These are phyloP conservation scores for Amphimallon solstitiale DNA, from an alignment of 2,888 invertebrate genomes.

Conservation along the genomic window DNA sequence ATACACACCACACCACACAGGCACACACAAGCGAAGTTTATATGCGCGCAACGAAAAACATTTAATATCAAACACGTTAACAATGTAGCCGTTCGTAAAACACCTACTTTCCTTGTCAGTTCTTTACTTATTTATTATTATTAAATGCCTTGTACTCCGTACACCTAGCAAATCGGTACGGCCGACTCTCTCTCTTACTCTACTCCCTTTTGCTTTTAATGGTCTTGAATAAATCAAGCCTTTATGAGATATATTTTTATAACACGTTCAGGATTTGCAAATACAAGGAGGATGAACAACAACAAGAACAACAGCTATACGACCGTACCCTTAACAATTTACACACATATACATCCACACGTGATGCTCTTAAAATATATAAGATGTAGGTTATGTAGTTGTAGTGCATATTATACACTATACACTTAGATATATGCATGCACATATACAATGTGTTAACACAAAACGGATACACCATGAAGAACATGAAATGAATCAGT, in stretches of 20 bases:
- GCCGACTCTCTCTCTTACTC: slow-evolving; percentile 10
- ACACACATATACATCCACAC: slow-evolving; percentile 21
- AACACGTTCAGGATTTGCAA: slow-evolving; percentile 37
- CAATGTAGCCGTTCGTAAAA: slow-evolving; percentile 57
- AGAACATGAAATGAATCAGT: slow-evolving; percentile 8
- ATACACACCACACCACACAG: slow-evolving; percentile 36
- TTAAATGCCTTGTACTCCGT: slow-evolving; percentile 44
- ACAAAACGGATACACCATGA: not conserved
- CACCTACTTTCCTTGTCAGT: slow-evolving; percentile 56
- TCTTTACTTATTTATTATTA: slow-evolving; percentile 45
- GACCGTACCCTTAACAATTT: slow-evolving; percentile 29
- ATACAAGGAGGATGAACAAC: slow-evolving; percentile 36
- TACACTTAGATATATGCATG: not conserved
- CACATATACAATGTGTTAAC: not conserved
- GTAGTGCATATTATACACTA: not conserved
- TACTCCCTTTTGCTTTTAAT: slow-evolving; percentile 31
- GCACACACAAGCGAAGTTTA: slow-evolving; percentile 56
- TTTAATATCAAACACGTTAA: slow-evolving; percentile 59
- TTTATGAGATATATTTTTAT: slow-evolving; percentile 38
- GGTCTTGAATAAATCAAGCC: slow-evolving; percentile 28
- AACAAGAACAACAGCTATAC: slow-evolving; percentile 10
- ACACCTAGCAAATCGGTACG: slow-evolving; percentile 41
- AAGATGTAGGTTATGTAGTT: not conserved
- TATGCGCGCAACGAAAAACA: slow-evolving; percentile 56
- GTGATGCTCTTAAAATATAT: slow-evolving; percentile 20